phyloP scores from a whole-genome alignment of 2,797 vertebrate genomes.

The Caiman crocodilus region DNA sequence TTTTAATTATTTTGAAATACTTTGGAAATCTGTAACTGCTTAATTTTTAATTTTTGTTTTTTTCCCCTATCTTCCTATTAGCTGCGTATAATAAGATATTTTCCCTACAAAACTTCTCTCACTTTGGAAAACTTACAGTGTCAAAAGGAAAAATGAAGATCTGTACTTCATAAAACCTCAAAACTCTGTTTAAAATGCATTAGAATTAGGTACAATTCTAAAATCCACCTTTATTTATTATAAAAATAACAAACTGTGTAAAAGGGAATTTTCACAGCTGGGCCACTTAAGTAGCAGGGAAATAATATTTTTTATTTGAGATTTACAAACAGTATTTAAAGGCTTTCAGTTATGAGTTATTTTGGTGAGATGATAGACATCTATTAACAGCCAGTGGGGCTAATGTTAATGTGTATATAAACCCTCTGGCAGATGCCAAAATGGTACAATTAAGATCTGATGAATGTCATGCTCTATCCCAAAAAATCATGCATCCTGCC shows the following conservation, averaged over 20 bases:
- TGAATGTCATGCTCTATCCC: neutral
- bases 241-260: neutral
- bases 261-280: neutral
- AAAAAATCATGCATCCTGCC: too few species aligned
- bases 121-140: neutral
- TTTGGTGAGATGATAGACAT: neutral
- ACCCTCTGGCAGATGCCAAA: neutral
- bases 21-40: neutral
- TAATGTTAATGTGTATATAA: neutral
- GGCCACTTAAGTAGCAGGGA: neutral
- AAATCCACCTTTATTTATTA: neutral
- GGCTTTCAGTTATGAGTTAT: neutral
- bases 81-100: neutral
- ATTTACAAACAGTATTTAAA: neutral
- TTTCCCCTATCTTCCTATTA: neutral
- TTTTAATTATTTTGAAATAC: neutral
- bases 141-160: neutral
- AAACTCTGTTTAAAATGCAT: neutral
- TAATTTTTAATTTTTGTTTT: neutral
- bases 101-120: neutral
- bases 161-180: neutral
- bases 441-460: neutral
- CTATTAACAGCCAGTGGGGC: neutral
- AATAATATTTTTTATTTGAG: neutral
- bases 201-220: neutral